phyloP scores from a whole-genome alignment of 2,888 invertebrate species.

The Polyploca ridens region DNA sequence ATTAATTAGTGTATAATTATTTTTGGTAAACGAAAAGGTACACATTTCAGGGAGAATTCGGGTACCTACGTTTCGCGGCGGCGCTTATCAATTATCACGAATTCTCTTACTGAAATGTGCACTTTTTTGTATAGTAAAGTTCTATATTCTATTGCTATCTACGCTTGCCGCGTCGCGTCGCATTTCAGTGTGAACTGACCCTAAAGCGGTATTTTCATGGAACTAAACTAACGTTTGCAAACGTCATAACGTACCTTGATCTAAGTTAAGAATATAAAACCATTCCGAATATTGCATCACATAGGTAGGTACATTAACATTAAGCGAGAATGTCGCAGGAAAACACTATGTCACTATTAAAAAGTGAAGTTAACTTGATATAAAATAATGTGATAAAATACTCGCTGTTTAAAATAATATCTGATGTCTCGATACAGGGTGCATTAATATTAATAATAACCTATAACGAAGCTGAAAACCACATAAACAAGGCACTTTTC shows the following conservation, averaged over 20 bases:
- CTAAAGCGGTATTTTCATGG: no score
- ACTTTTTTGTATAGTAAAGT: no score
- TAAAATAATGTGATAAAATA: constrained; percentile 48
- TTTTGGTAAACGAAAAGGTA: no score
- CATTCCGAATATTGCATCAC: not conserved
- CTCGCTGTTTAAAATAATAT: constrained; percentile 52
- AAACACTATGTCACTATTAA: constrained; percentile 47
- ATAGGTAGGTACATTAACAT: not conserved
- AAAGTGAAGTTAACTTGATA: constrained; percentile 48
- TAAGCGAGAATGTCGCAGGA: not conserved
- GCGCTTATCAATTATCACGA: no score
- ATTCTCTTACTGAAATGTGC: no score
- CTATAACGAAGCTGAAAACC: constrained; percentile 2
- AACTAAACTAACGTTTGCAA: not conserved
- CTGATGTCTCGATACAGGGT: constrained; percentile 20
- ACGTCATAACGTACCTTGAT: not conserved
- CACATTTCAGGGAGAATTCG: no score
- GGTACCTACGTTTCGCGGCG: no score
- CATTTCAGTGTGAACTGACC: no score
- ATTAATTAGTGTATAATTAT: no score
- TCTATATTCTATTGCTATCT: no score
- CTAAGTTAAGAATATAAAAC: not conserved
- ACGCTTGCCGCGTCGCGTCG: no score
- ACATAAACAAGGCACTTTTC: not conserved
- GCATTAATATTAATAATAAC: no score